Percentiles rank a stretch among this genome's conserved stretches.
phyloP scores from a whole-genome alignment of 2,113 vertebrate species.

The Phylloscopus trochilus region DNA sequence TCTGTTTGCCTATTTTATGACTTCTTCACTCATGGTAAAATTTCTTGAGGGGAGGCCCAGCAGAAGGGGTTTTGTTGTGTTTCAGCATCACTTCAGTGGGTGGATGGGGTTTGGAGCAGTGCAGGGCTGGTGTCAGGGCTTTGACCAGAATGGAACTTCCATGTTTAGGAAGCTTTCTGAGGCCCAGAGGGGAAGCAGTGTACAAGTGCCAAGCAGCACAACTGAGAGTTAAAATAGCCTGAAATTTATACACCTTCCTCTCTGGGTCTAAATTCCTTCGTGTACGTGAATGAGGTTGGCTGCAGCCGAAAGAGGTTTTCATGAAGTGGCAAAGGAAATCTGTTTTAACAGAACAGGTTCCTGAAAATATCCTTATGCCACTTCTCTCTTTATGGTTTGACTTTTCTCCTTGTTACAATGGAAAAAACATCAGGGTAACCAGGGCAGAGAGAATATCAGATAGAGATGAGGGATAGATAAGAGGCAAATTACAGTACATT shows the following conservation, averaged over 20 bases:
- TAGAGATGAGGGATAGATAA: slow-evolving; percentile 64
- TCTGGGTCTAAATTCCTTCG: not conserved
- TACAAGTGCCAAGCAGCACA: slow-evolving; percentile 30
- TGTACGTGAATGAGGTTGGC: not conserved
- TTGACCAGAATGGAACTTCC: slow-evolving; percentile 60
- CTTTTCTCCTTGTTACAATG: slow-evolving; percentile 56
- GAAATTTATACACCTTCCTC: not conserved
- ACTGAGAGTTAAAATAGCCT: slow-evolving; percentile 4
- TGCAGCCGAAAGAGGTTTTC: not conserved
- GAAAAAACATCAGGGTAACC: slow-evolving; percentile 70
- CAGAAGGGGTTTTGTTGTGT: not conserved
- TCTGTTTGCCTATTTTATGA: not conserved
- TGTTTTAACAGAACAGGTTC: not conserved
- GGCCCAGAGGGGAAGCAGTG: slow-evolving; percentile 35
- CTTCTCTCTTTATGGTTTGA: slow-evolving; percentile 32
- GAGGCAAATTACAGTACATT: slow-evolving; percentile 57
- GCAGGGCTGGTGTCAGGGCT: slow-evolving; percentile 49
- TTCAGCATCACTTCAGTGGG: not conserved
- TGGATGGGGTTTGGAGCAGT: not conserved
- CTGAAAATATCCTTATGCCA: not conserved
- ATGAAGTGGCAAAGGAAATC: not conserved
- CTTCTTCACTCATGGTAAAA: not conserved
- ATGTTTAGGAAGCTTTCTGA: slow-evolving; percentile 46
- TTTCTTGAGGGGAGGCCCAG: not conserved
- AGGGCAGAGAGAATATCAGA: slow-evolving; percentile 67